These are phyloP conservation scores for Ctenomys sociabilis DNA, from an alignment of 2,113 vertebrate species.

Conservation along the genomic window DNA sequence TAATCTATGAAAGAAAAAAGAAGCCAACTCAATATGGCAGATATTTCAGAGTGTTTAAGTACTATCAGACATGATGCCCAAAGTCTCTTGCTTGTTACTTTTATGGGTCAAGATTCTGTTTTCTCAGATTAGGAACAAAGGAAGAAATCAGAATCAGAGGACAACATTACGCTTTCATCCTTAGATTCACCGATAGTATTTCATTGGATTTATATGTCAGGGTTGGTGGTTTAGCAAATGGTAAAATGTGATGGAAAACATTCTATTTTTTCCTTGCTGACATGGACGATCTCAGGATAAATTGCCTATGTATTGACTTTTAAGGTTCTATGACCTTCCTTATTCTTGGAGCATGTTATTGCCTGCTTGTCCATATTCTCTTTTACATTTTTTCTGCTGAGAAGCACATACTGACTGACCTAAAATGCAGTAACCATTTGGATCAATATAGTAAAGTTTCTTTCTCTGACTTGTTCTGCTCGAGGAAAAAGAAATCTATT, in stretches of 20 bases:
- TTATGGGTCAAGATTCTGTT: not conserved
- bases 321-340: not conserved
- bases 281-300: not conserved
- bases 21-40: not conserved
- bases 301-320: not conserved
- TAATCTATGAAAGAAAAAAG: not conserved
- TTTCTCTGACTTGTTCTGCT: not conserved
- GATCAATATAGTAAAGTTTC: not conserved
- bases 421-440: not conserved
- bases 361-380: not conserved
- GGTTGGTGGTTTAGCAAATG: not conserved
- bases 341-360: not conserved
- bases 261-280: constrained; percentile 13
- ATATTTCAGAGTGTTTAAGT: not conserved
- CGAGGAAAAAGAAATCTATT: not conserved
- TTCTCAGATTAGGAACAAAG: not conserved
- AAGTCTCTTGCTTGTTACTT: not conserved
- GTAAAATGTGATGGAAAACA: not conserved
- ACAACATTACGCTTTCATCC: not conserved
- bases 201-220: not conserved
- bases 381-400: not conserved
- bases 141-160: not conserved
- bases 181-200: not conserved
- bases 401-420: not conserved
- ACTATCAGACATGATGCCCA: not conserved